Evolutionary conservation across 1,140 invertebrate genomes (phyloP).

Genomic region (Yoshiicerus persimilis): DNA sequence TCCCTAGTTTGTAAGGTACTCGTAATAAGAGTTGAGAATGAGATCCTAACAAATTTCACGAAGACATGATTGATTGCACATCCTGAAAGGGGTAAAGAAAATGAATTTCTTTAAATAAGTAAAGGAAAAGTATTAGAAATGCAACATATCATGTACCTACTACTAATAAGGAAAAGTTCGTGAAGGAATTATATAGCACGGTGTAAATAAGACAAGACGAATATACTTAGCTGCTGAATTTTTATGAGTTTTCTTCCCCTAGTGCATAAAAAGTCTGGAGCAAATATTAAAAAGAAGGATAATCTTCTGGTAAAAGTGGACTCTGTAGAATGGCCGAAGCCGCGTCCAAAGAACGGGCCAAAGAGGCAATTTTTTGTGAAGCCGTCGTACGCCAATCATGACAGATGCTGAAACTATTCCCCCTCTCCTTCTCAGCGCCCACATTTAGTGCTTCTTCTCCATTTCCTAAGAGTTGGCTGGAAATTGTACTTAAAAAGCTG

Average conservation of each 20-base stretch:
- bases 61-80: background rate
- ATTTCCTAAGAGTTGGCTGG: background rate
- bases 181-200: background rate
- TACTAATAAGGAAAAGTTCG: background rate
- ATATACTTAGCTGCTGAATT: background rate
- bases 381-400: constrained; percentile 10
- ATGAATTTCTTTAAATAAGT: background rate
- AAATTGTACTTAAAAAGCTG: background rate
- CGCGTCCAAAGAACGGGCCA: constrained; percentile 39
- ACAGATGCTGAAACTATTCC: background rate
- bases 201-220: background rate
- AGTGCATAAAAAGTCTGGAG: background rate
- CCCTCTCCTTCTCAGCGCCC: background rate
- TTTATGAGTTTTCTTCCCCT: background rate
- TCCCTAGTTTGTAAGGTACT: too few species aligned
- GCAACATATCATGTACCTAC: background rate
- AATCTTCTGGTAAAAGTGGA: constrained; percentile 44
- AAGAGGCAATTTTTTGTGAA: constrained; percentile 29
- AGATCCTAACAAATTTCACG: background rate
- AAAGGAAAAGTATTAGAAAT: background rate
- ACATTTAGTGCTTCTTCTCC: background rate
- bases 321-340: constrained; percentile 43
- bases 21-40: background rate
- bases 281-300: background rate
- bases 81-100: background rate